Conservation (phyloP, 2,888 invertebrate species). For the Lottia scabra region DNA sequence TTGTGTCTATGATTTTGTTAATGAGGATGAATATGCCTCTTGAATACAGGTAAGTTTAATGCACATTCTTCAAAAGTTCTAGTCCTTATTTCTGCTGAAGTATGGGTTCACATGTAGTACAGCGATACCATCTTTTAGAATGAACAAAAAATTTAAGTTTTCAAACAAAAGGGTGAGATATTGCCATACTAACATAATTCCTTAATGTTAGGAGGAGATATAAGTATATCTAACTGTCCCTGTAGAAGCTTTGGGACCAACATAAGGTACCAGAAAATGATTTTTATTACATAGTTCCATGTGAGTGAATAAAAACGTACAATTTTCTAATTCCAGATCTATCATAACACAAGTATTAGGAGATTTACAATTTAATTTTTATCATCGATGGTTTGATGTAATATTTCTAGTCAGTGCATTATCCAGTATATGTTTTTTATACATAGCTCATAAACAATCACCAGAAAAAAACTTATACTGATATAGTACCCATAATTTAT, state of each 20-base stretch:
- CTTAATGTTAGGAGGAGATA: too few relatives aligned
- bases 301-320: too few relatives aligned
- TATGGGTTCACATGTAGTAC: too few relatives aligned
- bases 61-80: not conserved
- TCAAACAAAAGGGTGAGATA: too few relatives aligned
- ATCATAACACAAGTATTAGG: conserved; percentile 94
- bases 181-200: too few relatives aligned
- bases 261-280: too few relatives aligned
- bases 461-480: conserved; percentile 49
- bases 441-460: conserved; percentile 78
- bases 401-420: conserved; percentile 97
- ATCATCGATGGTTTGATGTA: conserved; percentile 99
- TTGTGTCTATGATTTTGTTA: conserved; percentile 95
- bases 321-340: conserved; percentile 72
- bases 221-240: too few relatives aligned
- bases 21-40: conserved; percentile 99
- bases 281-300: too few relatives aligned
- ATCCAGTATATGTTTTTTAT: conserved; percentile 93
- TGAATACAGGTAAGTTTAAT: conserved; percentile 78
- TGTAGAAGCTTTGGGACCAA: too few relatives aligned
- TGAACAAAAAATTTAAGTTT: too few relatives aligned
- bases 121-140: too few relatives aligned
- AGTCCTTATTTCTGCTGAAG: too few relatives aligned
- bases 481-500: not conserved
- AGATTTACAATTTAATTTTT: conserved; percentile 97